Base-by-base conservation (phyloP, 2,797 vertebrate species). In the Macropus fuliginosus region DNA sequence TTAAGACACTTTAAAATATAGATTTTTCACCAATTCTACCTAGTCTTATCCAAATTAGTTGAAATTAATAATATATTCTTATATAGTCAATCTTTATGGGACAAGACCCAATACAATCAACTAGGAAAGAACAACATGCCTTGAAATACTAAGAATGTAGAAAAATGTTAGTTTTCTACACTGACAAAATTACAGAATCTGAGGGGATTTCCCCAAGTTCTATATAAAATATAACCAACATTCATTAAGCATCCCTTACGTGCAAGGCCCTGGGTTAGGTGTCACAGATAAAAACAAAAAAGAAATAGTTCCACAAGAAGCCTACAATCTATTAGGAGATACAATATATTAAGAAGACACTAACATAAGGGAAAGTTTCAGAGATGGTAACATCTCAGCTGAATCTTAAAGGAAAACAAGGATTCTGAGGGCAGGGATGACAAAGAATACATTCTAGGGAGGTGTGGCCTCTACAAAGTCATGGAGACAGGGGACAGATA, bases 21-120 rank as follows among this genome's bases (percentile, higher is more conserved):
- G 34, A 1, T 16, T 94, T 91, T 93, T 90, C 40, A 91, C 27
- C 92, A 93, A 95, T 54, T 95, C 56, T 97, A 18, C 56, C 91
- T 93, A 92, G 16, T 1, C 8, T 89, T 94, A 5, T 18, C 18
- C 31, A 21, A 93, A 34, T 92, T 94, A 96, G 92, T 81, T 57
- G 91, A 55, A 18, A 40, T 18, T 56, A 56, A 50, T 91, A 81
- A 8, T 87, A 94, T 90, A 87, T 54, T 24, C 56, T 92, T 40
- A 87, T 21, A 52, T 34, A 95, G 91, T 56, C 34, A 66, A 91
- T 9, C 57, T 54, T 55, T 62, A 34, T 5, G 28, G 55, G 59
- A 13, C 40, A 93, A 40, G 40, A 94, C 9, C 40, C 40, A 87
- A 94, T 56, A 55, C 18, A 92, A 52, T 93, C n/a, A 87, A 87